Evolutionary conservation across 37 sponge, comb jelly and placozoan genomes (phyloP).

Genomic region (Agelas oroides): DNA sequence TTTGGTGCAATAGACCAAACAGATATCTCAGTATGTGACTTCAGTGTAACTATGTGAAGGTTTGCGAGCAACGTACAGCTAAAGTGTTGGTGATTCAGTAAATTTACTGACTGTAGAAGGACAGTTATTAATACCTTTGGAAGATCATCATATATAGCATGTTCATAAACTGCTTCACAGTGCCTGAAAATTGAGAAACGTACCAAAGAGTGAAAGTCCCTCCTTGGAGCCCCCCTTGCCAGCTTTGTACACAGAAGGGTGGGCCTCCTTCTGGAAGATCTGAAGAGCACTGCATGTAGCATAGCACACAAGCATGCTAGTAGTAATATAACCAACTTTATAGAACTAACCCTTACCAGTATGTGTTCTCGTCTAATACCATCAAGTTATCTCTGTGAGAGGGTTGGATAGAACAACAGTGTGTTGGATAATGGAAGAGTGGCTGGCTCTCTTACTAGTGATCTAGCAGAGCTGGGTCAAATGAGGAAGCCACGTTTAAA

Average conservation of each 20-base stretch:
- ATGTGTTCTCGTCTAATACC: conserved; percentile 70
- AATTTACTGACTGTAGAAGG: no score
- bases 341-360: conserved; percentile 42
- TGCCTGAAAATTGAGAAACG: not conserved
- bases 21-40: no score
- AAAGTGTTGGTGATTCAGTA: no score
- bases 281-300: conserved; percentile 75
- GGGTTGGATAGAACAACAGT: not conserved
- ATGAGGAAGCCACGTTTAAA: no score
- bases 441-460: no score
- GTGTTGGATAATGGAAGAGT: not conserved
- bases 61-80: no score
- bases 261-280: conserved; percentile 93
- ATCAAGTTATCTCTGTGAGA: conserved; percentile 70
- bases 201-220: conserved; percentile 94
- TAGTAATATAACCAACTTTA: not conserved
- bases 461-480: no score
- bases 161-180: not conserved
- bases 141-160: not conserved
- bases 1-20: no score
- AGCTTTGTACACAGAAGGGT: conserved; percentile 93
- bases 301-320: not conserved
- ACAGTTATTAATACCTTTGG: no score
- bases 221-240: conserved; percentile 80
- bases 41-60: no score